Base-by-base conservation (phyloP, 2,113 vertebrate genomes). In the Ptilonorhynchus violaceus region DNA sequence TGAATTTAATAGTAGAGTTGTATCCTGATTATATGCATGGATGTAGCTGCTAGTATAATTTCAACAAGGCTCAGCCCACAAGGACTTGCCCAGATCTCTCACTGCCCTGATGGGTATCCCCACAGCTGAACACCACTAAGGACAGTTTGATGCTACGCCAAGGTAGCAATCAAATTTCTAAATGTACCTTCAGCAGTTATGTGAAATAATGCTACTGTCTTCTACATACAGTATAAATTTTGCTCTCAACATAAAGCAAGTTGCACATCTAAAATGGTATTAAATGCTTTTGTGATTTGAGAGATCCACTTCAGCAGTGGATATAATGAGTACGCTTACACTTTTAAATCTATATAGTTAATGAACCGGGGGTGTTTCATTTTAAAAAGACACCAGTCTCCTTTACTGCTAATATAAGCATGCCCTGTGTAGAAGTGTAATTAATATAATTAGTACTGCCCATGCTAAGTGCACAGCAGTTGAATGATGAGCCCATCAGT, bases 401-500 rank as follows among this genome's bases (percentile, higher is more conserved):
- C 79, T 92, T 39, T 60, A 75, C 20, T 78, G 52, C 31, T 92
- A 89, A 84, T 58, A 46, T 12, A 85, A 95, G 79, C 58, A 64
- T 1, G 3, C 4, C 4, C 74, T 37, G 25, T 68, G 56, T 22
- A 86, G 67, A 50, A 72, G 41, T 44, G 35, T 52, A 86, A 94
- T 93, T 94, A 96, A 96, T 86, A 56, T 80, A 95, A 96, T 96
- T 89, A 96, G 88, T 75, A 91, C 55, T 91, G 88, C 41, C 83
- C 5, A 0, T 72, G 70, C 69, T 95, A 93, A 93, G 86, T 85
- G 92, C 83, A 72, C 1, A 9, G 87, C 87, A 76, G 87, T 27
- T 95, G 92, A 97, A 85, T 83, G 92, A 97, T 93, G 60, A 96
- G 95, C 82, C 85, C 85, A 96, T 90, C 75, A 92, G 88, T 33